These are phyloP conservation scores for Muscina levida DNA, from an alignment of 2,888 invertebrate genomes.

Conservation along the genomic window DNA sequence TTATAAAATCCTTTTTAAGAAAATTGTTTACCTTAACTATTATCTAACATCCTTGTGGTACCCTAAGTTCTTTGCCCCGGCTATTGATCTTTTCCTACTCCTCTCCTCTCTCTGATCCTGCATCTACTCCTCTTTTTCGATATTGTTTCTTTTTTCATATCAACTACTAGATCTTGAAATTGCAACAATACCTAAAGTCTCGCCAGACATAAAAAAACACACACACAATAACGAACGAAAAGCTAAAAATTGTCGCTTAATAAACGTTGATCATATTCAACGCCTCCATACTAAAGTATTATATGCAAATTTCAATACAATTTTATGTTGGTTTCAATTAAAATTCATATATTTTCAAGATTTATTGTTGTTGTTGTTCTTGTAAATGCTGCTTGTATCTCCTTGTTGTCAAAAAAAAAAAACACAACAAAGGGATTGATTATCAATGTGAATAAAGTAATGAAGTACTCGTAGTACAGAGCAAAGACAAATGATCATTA, in stretches of 20 bases:
- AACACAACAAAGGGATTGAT: conserved; percentile 53
- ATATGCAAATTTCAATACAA: conserved; percentile 63
- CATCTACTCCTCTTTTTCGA: no score
- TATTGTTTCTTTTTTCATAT: neutral
- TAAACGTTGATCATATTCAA: conserved; percentile 34
- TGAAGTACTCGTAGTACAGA: no score
- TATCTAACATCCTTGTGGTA: no score
- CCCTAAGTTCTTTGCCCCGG: no score
- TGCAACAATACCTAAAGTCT: neutral
- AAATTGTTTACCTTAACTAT: no score
- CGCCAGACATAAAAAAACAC: neutral
- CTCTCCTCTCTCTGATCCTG: no score
- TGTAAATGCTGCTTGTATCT: no score
- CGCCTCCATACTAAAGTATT: conserved; percentile 62
- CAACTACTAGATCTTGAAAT: neutral
- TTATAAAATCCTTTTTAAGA: no score
- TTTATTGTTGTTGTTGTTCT: neutral
- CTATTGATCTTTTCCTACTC: no score
- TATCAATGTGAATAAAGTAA: conserved; percentile 41
- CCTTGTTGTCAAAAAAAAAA: no score
- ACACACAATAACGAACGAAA: neutral
- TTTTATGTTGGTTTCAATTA: conserved; percentile 51
- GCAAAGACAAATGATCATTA: conserved; percentile 48
- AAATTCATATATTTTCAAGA: conserved; percentile 56
- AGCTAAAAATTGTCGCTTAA: neutral